phyloP scores from a whole-genome alignment of 1,140 invertebrate species.

The Physella acuta region DNA sequence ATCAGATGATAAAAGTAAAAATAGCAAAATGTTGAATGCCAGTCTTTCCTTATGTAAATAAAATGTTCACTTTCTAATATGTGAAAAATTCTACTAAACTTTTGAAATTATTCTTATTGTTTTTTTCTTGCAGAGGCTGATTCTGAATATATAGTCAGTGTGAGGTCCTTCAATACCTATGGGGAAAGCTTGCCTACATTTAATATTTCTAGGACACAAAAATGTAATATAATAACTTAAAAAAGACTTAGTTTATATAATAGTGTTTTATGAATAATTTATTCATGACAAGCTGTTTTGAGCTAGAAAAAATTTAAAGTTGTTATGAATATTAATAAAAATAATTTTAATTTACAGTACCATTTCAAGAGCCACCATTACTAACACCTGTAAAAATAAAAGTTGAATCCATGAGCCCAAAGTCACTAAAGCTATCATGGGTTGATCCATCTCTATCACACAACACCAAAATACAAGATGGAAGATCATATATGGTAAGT shows the following conservation, averaged over 20 bases:
- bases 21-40: no score
- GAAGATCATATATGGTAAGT: slow-evolving; percentile 14
- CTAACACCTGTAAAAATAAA: slow-evolving; percentile 66
- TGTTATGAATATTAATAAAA: no score
- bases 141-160: slow-evolving; percentile 90
- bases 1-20: no score
- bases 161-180: slow-evolving; percentile 85
- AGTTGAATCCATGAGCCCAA: slow-evolving; percentile 80
- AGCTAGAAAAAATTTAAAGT: no score
- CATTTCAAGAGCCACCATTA: slow-evolving; percentile 49
- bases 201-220: slow-evolving; percentile 29
- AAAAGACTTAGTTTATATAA: no score
- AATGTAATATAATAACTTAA: slow-evolving; percentile 18
- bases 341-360: neutral
- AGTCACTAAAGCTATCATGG: slow-evolving; percentile 89
- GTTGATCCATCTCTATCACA: slow-evolving; percentile 74
- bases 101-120: no score
- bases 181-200: slow-evolving; percentile 67
- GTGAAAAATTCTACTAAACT: no score
- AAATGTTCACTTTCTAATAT: no score
- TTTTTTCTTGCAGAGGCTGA: slow-evolving; percentile 80
- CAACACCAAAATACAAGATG: neutral
- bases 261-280: no score
- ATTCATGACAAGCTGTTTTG: no score
- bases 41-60: no score